A percentile compares a stretch with the other conserved stretches of the same genome.
Evolutionary conservation across 2,797 vertebrate species (phyloP).

Genomic region (Phrynocephalus guinanensis): DNA sequence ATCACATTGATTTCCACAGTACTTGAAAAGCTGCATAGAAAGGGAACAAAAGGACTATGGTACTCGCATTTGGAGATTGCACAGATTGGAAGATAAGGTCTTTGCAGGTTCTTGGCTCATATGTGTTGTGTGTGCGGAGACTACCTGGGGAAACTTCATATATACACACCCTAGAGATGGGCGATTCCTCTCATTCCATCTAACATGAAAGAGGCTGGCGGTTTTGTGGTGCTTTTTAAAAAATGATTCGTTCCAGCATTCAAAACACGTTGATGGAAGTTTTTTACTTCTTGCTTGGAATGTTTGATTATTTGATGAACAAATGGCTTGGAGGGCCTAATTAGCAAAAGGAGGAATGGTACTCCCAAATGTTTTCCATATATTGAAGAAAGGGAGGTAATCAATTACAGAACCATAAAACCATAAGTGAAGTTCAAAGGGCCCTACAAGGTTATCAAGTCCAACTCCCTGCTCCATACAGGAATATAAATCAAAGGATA

Average conservation of each 20-base stretch:
- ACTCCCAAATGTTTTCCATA: too few species aligned
- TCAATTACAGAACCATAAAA: too few species aligned
- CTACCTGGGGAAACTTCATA: background rate
- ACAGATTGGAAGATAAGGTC: background rate
- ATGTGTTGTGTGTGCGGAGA: background rate
- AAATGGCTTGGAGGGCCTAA: background rate
- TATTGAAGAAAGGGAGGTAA: too few species aligned
- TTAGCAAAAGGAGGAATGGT: too few species aligned
- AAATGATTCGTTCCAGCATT: background rate
- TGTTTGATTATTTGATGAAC: background rate
- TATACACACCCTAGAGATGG: background rate
- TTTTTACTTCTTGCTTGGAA: too few species aligned
- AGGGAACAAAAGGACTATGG: background rate
- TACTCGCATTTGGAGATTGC: background rate
- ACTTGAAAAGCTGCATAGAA: background rate
- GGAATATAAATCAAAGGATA: too few species aligned
- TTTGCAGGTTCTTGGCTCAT: background rate
- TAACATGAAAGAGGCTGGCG: background rate
- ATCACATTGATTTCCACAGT: conserved; percentile 23
- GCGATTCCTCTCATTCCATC: background rate
- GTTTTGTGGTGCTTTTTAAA: background rate
- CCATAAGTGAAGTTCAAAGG: too few species aligned
- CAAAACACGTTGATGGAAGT: background rate
- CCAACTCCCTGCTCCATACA: too few species aligned
- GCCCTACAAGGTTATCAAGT: too few species aligned